Conservation (phyloP, 1,140 invertebrate genomes). For the Mizuhopecten yessoensis region DNA sequence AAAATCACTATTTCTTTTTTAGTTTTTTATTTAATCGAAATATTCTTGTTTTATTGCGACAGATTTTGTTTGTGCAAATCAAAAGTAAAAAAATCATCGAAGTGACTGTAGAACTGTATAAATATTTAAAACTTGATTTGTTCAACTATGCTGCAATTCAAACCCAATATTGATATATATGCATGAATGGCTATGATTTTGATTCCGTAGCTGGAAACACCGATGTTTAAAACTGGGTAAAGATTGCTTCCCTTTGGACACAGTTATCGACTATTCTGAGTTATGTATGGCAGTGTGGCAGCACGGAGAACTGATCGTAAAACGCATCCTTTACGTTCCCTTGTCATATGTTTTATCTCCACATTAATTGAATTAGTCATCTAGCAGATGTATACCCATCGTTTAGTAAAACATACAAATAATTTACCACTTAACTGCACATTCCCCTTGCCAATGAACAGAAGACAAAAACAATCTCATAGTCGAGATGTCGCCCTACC, state of each 20-base stretch:
- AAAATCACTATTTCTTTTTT: too few relatives aligned
- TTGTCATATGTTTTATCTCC: neutral
- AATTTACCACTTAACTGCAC: conserved; percentile 1
- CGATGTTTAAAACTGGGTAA: neutral
- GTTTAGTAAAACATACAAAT: conserved; percentile 22
- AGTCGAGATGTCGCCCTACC: neutral
- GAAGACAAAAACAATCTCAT: neutral
- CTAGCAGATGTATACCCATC: neutral
- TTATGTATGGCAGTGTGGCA: neutral
- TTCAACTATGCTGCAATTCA: too few relatives aligned
- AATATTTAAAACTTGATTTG: too few relatives aligned
- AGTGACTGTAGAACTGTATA: too few relatives aligned
- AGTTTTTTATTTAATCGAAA: too few relatives aligned
- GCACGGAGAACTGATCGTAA: neutral
- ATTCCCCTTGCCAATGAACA: neutral
- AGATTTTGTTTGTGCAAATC: too few relatives aligned
- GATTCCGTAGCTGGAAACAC: too few relatives aligned
- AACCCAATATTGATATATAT: too few relatives aligned
- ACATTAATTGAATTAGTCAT: neutral
- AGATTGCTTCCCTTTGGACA: neutral
- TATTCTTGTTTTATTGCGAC: too few relatives aligned
- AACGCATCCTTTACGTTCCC: neutral
- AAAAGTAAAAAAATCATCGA: too few relatives aligned
- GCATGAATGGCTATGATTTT: too few relatives aligned
- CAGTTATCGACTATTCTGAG: neutral